Evolutionary conservation across 1,140 invertebrate genomes (phyloP).

Genomic region (Brachionus asplanchnoidis): DNA sequence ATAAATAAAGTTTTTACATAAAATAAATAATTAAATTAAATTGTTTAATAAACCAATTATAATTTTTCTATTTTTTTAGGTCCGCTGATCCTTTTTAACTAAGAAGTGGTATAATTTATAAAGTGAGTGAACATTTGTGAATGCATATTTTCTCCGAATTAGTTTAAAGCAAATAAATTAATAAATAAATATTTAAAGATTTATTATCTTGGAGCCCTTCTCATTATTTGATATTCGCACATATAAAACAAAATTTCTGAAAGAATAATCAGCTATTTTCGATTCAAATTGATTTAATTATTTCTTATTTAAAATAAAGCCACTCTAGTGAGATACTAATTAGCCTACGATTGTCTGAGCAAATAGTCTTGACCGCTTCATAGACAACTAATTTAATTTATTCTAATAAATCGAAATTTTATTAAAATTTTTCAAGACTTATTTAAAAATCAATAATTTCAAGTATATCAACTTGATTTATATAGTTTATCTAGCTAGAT

Average conservation of each 20-base stretch:
- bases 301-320: background rate
- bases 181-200: background rate
- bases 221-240: background rate
- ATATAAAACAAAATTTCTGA: background rate
- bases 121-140: background rate
- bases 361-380: background rate
- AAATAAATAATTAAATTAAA: too few relatives aligned
- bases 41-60: too few relatives aligned
- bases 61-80: too few relatives aligned
- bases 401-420: background rate
- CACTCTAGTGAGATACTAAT: background rate
- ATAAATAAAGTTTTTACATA: too few relatives aligned
- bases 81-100: too few relatives aligned
- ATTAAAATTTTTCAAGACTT: background rate
- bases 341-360: background rate
- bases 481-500: background rate
- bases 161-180: background rate
- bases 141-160: background rate
- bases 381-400: background rate
- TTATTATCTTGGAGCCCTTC: background rate
- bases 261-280: background rate
- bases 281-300: background rate
- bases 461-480: background rate
- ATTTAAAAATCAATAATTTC: background rate
- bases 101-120: too few relatives aligned